phyloP scores from a whole-genome alignment of 2,797 vertebrate genomes.

The Eospalax fontanierii region DNA sequence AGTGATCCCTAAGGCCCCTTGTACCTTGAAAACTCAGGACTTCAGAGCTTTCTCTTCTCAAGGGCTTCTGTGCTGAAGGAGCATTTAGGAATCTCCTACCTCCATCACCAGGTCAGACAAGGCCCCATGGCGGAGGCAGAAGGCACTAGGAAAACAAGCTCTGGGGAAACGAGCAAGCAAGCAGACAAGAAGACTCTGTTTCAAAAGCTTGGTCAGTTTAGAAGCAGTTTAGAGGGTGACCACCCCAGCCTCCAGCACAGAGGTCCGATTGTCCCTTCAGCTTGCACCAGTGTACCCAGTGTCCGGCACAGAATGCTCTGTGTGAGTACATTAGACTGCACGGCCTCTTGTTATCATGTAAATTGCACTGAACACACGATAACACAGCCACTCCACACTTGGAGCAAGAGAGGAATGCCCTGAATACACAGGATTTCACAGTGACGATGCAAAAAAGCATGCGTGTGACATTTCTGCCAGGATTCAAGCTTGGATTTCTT shows the following conservation, averaged over 20 bases:
- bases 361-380: background rate
- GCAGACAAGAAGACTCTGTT: constrained; percentile 34
- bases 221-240: background rate
- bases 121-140: background rate
- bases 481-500: background rate
- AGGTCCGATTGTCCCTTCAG: constrained; percentile 50
- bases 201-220: constrained; percentile 20
- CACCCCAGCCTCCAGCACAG: constrained; percentile 55
- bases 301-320: constrained; percentile 37
- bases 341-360: background rate
- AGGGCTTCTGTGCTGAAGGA: background rate
- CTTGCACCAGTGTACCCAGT: background rate
- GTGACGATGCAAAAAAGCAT: background rate
- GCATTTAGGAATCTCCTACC: background rate
- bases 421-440: background rate
- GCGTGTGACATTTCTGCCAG: background rate
- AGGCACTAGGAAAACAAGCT: background rate
- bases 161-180: background rate
- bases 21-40: background rate
- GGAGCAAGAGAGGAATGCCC: background rate
- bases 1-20: background rate
- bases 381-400: background rate
- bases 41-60: background rate
- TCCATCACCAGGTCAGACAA: background rate
- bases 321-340: background rate